Percentiles rank a stretch among this genome's conserved stretches.
Conservation (phyloP, 2,888 invertebrate species). For the Gymnoscelis rufifasciata region DNA sequence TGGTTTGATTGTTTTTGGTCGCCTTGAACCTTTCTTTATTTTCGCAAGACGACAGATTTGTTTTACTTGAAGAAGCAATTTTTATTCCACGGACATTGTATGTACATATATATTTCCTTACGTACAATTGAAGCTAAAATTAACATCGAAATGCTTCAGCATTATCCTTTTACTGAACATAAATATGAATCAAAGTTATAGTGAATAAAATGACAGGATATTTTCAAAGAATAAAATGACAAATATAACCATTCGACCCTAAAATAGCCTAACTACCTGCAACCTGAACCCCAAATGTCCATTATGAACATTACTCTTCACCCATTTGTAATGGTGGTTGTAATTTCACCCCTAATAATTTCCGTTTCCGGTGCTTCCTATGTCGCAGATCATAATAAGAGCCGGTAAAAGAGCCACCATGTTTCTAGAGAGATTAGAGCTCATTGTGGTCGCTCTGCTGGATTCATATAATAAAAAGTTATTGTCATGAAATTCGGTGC, state of each 20-base stretch:
- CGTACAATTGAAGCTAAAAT: too few species aligned
- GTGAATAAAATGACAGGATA: too few species aligned
- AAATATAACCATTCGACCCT: neutral
- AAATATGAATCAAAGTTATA: too few species aligned
- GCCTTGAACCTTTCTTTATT: neutral
- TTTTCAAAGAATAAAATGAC: neutral
- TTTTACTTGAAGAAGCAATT: too few species aligned
- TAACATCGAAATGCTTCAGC: too few species aligned
- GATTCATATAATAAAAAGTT: conserved; percentile 1
- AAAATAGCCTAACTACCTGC: neutral
- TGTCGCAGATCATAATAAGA: conserved; percentile 15
- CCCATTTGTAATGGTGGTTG: conserved; percentile 9
- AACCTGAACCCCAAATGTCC: neutral
- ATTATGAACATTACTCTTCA: conserved; percentile 8
- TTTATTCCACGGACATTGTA: too few species aligned
- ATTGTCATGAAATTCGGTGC: neutral
- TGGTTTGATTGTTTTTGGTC: conserved; percentile 8
- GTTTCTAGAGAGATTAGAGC: conserved; percentile 6
- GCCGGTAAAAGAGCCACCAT: conserved; percentile 5
- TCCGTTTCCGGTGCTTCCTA: conserved; percentile 8
- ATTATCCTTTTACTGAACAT: too few species aligned
- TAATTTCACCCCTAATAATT: conserved; percentile 18
- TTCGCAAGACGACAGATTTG: too few species aligned
- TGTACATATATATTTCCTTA: too few species aligned
- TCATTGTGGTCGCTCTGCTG: neutral